Evolutionary conservation across 2,113 vertebrate genomes (phyloP).

Genomic region (Oreochromis spilurus): DNA sequence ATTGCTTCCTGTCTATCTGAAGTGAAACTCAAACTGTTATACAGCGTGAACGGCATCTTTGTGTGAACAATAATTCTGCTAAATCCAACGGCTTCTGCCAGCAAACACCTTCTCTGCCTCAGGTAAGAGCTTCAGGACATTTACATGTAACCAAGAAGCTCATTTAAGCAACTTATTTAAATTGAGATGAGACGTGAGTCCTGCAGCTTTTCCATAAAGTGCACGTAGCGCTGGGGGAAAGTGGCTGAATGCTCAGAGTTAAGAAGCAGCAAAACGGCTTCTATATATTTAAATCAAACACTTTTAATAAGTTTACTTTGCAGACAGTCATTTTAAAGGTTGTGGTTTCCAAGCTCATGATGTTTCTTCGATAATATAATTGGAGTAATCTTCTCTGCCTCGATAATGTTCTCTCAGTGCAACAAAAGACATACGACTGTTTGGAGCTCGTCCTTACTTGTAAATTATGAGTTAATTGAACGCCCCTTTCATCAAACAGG

Average conservation of each 20-base stretch:
- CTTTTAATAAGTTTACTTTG: not conserved
- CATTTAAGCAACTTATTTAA: not conserved
- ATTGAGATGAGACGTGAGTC: not conserved
- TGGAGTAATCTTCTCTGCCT: not conserved
- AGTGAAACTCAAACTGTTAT: not conserved
- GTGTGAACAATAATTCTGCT: not conserved
- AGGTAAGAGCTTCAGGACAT: not conserved
- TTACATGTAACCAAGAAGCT: not conserved
- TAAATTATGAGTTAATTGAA: not conserved
- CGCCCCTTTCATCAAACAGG: not conserved
- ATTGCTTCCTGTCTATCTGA: not conserved
- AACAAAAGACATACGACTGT: not conserved
- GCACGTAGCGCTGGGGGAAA: not conserved
- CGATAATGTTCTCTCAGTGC: not conserved
- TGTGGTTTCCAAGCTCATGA: not conserved
- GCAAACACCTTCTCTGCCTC: not conserved
- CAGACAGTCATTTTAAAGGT: no score
- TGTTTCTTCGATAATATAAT: not conserved
- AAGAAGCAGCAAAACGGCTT: not conserved
- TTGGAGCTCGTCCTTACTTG: not conserved
- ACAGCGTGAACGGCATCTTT: not conserved
- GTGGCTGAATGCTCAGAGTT: not conserved
- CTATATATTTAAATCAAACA: not conserved
- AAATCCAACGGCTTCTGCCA: not conserved
- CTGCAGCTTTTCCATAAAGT: not conserved